Evolutionary conservation across 1,140 invertebrate genomes (phyloP).

Genomic region (Orchestia grillus): DNA sequence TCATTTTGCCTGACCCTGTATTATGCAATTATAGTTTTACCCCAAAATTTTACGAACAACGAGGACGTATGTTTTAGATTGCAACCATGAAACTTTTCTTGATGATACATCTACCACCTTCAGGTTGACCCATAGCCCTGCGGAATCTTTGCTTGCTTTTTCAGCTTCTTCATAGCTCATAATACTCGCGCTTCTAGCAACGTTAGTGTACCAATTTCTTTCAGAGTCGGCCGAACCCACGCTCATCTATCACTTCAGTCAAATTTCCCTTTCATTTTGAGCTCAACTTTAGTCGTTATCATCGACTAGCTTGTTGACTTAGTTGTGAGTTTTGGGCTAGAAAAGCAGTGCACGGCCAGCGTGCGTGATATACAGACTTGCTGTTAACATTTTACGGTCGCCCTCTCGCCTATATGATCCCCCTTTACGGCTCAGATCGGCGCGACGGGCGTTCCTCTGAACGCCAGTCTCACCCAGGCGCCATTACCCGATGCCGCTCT

Average conservation of each 20-base stretch:
- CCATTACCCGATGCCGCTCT: neutral
- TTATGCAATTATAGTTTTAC: neutral
- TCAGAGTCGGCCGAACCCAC: neutral
- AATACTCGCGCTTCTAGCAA: neutral
- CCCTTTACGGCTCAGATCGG: conserved; percentile 49
- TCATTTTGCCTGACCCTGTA: too few relatives aligned
- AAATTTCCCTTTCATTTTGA: neutral
- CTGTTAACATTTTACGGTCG: conserved; percentile 50
- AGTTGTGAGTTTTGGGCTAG: neutral
- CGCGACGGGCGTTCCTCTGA: neutral
- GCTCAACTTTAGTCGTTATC: neutral
- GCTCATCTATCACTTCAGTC: neutral
- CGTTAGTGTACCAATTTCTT: neutral
- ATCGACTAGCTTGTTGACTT: neutral
- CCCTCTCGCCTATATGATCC: conserved; percentile 50
- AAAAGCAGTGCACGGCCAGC: neutral
- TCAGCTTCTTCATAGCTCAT: neutral
- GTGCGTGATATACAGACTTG: conserved; percentile 42
- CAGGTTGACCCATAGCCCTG: neutral
- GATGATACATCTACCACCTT: neutral
- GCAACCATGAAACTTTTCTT: neutral
- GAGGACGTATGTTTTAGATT: neutral
- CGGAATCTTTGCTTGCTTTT: neutral
- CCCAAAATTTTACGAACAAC: neutral
- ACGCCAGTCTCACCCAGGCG: neutral